Conservation (phyloP, 2,797 vertebrate genomes). For the Iguana delicatissima region DNA sequence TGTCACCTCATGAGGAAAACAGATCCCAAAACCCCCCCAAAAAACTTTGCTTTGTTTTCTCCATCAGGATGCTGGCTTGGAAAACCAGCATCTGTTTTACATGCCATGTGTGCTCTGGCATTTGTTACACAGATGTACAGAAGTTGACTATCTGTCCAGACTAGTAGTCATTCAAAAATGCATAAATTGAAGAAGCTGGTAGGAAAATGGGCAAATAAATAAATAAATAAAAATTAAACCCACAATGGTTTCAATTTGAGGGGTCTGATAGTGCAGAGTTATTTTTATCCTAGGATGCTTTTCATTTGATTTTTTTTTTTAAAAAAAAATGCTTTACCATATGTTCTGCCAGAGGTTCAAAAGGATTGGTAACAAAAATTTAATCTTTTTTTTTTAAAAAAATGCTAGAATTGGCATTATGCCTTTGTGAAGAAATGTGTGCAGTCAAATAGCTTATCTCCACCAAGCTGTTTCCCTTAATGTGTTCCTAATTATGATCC, state of each 20-base stretch:
- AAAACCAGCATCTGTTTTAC: conserved; percentile 74
- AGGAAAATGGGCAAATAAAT: conserved; percentile 78
- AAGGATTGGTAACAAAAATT: conserved; percentile 87
- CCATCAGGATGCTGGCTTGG: conserved; percentile 66
- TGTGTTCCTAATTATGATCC: conserved; percentile 88
- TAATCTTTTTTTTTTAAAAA: conserved; percentile 81
- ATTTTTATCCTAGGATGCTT: conserved; percentile 89
- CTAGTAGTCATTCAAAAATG: conserved; percentile 80
- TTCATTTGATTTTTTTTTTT: conserved; percentile 83
- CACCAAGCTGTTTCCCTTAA: conserved; percentile 85
- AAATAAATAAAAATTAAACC: conserved; percentile 75
- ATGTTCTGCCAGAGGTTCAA: conserved; percentile 88
- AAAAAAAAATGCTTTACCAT: conserved; percentile 83
- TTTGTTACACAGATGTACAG: conserved; percentile 83
- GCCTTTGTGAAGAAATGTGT: conserved; percentile 83
- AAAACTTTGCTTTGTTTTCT: conserved; percentile 63
- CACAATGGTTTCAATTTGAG: conserved; percentile 82
- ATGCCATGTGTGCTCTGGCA: conserved; percentile 72
- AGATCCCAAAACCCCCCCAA: background rate
- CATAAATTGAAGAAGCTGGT: conserved; percentile 78
- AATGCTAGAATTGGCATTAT: conserved; percentile 80
- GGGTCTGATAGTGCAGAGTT: conserved; percentile 81
- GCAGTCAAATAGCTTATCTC: conserved; percentile 85
- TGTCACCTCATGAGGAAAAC: conserved; percentile 52
- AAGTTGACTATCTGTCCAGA: conserved; percentile 82